A percentile compares a stretch with the other conserved stretches of the same genome.
Evolutionary conservation across 2,113 vertebrate genomes (phyloP).

Genomic region (Telmatochromis brachygnathus): DNA sequence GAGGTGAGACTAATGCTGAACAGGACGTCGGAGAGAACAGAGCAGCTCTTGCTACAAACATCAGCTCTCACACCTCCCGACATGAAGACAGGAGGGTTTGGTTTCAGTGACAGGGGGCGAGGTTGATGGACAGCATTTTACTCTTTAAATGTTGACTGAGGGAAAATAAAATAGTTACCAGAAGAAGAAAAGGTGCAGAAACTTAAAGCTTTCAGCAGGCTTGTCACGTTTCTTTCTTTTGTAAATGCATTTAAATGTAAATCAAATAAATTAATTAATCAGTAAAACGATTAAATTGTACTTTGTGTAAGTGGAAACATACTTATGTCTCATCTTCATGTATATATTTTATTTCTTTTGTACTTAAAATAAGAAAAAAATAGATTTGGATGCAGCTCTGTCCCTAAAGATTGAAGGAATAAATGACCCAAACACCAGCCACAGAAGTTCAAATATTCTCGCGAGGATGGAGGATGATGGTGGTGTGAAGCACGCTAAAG

Average conservation of each 20-base stretch:
- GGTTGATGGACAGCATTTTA: not conserved
- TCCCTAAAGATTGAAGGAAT: not conserved
- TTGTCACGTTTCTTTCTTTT: not conserved
- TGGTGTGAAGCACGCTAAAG: not conserved
- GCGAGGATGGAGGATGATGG: not conserved
- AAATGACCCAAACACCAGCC: not conserved
- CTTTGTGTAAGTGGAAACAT: not conserved
- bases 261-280: not conserved
- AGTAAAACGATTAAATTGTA: not conserved
- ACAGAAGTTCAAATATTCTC: not conserved
- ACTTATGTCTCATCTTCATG: not conserved
- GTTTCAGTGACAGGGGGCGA: not conserved
- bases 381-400: not conserved
- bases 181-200: not conserved
- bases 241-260: not conserved
- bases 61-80: not conserved
- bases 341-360: not conserved
- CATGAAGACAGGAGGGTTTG: not conserved
- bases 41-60: not conserved
- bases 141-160: not conserved
- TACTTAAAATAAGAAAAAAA: not conserved
- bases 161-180: not conserved
- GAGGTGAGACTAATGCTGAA: conserved; percentile 17
- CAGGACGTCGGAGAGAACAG: not conserved
- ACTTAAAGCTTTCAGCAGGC: not conserved